These are phyloP conservation scores for Morelia viridis DNA, from an alignment of 2,797 vertebrate species.

Conservation along the genomic window DNA sequence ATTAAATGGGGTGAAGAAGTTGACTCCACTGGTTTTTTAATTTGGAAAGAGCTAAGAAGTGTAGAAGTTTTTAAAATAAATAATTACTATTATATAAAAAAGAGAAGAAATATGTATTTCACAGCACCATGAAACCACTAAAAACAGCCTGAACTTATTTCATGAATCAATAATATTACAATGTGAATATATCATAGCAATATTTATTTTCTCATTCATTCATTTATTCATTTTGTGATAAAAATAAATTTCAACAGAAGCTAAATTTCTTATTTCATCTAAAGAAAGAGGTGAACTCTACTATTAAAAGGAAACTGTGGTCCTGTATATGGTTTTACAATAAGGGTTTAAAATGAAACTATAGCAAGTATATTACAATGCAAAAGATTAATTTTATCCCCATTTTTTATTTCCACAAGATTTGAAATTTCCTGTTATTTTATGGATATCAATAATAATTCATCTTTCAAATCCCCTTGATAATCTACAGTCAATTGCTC, in stretches of 20 bases:
- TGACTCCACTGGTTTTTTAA: not conserved
- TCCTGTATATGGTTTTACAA: not conserved
- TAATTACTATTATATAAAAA: not conserved
- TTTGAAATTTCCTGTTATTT: not conserved
- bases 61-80: not conserved
- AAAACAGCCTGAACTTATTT: not conserved
- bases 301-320: no score
- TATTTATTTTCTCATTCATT: not conserved
- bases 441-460: not conserved
- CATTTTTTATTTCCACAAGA: not conserved
- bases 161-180: not conserved
- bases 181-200: not conserved
- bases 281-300: no score
- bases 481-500: not conserved
- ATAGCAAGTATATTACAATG: not conserved
- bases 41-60: not conserved
- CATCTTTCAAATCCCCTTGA: not conserved
- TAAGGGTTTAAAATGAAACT: not conserved
- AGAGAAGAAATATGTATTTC: not conserved
- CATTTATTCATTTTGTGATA: not conserved
- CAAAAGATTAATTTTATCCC: not conserved
- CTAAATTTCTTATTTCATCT: no score
- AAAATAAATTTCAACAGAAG: not conserved
- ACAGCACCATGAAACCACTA: not conserved
- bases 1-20: not conserved